Evolutionary conservation across 2,797 vertebrate genomes (phyloP).

Genomic region (Acanthurus tractus): DNA sequence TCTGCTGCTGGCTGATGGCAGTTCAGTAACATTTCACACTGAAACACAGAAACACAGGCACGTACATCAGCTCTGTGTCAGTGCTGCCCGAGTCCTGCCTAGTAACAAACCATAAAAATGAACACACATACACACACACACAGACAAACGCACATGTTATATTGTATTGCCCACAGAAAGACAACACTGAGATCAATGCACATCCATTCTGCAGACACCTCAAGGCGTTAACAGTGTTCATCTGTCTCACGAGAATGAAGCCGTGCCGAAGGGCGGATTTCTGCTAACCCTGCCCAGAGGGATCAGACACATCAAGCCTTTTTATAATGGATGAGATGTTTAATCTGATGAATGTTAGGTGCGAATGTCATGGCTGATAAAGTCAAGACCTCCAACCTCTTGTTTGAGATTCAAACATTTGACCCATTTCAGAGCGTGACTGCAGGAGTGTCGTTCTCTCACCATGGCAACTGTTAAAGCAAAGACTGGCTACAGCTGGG

Average conservation of each 20-base stretch:
- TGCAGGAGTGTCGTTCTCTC: not conserved
- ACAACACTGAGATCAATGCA: slow-evolving; percentile 63
- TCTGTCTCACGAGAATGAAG: slow-evolving; percentile 57
- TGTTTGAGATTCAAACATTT: slow-evolving; percentile 16
- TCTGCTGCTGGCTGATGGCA: slow-evolving; percentile 49
- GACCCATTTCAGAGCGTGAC: slow-evolving; percentile 4
- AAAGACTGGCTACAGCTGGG: slow-evolving; percentile 21
- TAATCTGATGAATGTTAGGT: slow-evolving; percentile 54
- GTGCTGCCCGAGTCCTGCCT: slow-evolving; percentile 27
- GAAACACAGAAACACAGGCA: slow-evolving; percentile 52
- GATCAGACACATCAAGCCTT: slow-evolving; percentile 46
- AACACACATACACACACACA: slow-evolving; percentile 15
- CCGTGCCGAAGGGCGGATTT: slow-evolving; percentile 65
- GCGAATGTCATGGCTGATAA: slow-evolving; percentile 48
- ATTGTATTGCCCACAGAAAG: slow-evolving; percentile 40
- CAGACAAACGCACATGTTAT: too few species aligned
- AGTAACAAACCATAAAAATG: slow-evolving; percentile 59
- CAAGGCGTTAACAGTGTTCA: slow-evolving; percentile 50
- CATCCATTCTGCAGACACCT: slow-evolving; percentile 66
- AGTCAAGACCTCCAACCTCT: slow-evolving; percentile 50
- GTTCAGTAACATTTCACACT: slow-evolving; percentile 53
- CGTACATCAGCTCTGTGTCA: slow-evolving; percentile 54
- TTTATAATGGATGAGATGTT: slow-evolving; percentile 47
- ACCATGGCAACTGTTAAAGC: slow-evolving; percentile 6
- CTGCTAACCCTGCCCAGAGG: slow-evolving; percentile 54